Evolutionary conservation across 1,140 invertebrate genomes (phyloP).

Genomic region (Proctacanthus coquilletti): DNA sequence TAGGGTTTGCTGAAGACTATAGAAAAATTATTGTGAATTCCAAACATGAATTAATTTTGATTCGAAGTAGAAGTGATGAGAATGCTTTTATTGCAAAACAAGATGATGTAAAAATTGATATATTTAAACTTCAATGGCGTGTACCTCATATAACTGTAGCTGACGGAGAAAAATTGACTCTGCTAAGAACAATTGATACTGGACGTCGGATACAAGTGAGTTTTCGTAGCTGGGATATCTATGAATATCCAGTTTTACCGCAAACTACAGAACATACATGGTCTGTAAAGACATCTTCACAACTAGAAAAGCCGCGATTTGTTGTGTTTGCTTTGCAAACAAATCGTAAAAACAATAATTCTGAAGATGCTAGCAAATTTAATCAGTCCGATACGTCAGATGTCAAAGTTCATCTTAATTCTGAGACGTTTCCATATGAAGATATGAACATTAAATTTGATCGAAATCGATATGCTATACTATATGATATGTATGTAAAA

Average conservation of each 20-base stretch:
- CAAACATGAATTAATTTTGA: constrained; percentile 32
- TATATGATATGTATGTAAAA: constrained; percentile 7
- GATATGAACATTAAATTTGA: constrained; percentile 12
- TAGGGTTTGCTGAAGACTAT: constrained; percentile 34
- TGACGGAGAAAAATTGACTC: too few species aligned
- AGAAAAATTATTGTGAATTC: constrained; percentile 29
- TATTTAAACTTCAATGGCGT: too few species aligned
- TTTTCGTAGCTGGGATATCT: constrained; percentile 25
- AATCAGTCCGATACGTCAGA: constrained; percentile 15
- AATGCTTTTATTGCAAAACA: constrained; percentile 3
- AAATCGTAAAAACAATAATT: constrained; percentile 8
- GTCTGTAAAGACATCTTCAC: constrained; percentile 17
- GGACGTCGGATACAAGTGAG: constrained; percentile 11
- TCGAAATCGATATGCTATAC: constrained; percentile 5
- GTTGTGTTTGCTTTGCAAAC: constrained; percentile 15
- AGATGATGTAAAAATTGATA: too few species aligned
- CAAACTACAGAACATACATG: constrained; percentile 14
- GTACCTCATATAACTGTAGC: too few species aligned
- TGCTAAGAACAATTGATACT: too few species aligned
- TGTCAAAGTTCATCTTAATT: constrained; percentile 17
- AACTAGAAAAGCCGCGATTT: constrained; percentile 19
- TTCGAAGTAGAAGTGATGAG: constrained; percentile 17
- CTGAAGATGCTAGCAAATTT: constrained; percentile 10
- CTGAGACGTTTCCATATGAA: constrained; percentile 17
- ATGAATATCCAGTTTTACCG: constrained; percentile 26